phyloP scores from a whole-genome alignment of 2,888 invertebrate genomes.

The Dioctria rufipes region DNA sequence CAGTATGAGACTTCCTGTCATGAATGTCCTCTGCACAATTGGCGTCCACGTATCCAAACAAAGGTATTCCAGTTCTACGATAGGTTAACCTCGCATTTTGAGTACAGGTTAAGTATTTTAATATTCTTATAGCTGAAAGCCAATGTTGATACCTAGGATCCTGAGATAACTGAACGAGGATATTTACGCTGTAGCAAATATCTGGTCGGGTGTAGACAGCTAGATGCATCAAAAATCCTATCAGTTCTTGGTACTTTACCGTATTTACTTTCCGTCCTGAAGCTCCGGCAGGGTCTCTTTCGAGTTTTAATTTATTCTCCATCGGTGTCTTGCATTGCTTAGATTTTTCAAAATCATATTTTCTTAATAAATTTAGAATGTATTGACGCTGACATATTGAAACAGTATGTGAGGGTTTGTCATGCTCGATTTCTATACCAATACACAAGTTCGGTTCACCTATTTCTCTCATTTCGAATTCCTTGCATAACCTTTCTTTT shows the following conservation, averaged over 20 bases:
- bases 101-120: not conserved
- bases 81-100: not conserved
- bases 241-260: conserved; percentile 3
- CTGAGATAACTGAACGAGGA: conserved; percentile 25
- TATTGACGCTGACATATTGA: not conserved
- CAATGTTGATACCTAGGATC: not conserved
- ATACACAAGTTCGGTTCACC: not conserved
- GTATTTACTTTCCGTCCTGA: no score
- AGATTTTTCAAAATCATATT: no score
- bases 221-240: conserved; percentile 47
- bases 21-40: not conserved
- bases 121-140: not conserved
- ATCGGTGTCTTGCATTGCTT: no score
- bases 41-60: not conserved
- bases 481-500: no score
- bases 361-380: no score
- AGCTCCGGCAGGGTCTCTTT: not conserved
- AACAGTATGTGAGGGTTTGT: not conserved
- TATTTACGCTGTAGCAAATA: conserved; percentile 48
- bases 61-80: not conserved
- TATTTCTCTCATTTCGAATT: not conserved
- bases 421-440: not conserved
- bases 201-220: conserved; percentile 53
- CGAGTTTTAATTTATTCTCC: not conserved
- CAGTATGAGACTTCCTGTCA: not conserved